These are phyloP conservation scores for Leucozona laternaria DNA, from an alignment of 2,888 invertebrate genomes.

Conservation along the genomic window DNA sequence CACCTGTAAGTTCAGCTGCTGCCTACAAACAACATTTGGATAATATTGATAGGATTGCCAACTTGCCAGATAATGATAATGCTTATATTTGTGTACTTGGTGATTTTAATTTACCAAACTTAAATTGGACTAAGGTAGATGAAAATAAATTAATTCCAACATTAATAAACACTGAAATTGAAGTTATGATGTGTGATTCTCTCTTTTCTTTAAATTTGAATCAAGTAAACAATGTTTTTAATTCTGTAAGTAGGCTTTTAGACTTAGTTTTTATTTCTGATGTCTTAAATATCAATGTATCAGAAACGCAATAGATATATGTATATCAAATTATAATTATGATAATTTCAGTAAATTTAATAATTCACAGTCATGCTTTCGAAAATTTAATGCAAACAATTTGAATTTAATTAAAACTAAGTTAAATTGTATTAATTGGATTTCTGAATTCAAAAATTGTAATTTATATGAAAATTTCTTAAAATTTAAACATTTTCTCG, in stretches of 20 bases:
- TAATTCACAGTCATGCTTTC: not conserved
- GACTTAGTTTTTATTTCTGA: conserved; percentile 7
- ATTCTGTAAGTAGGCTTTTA: not conserved
- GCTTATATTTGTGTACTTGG: too few relatives aligned
- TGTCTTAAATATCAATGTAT: not conserved
- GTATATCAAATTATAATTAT: not conserved
- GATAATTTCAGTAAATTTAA: conserved; percentile 4
- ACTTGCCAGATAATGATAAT: too few relatives aligned
- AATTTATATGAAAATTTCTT: not conserved
- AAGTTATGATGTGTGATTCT: too few relatives aligned
- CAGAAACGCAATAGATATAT: not conserved
- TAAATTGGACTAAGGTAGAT: not conserved
- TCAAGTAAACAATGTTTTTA: conserved; percentile 3
- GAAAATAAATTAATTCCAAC: not conserved
- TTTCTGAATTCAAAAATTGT: not conserved
- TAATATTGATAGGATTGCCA: too few relatives aligned
- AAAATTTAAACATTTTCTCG: not conserved
- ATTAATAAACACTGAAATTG: not conserved
- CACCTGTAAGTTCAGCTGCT: too few relatives aligned
- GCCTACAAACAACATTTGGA: too few relatives aligned
- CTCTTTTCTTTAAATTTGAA: too few relatives aligned
- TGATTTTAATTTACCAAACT: too few relatives aligned
- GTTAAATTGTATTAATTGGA: not conserved
- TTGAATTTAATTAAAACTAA: conserved; percentile 10
- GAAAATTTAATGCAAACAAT: conserved; percentile 5